phyloP scores from a whole-genome alignment of 2,113 vertebrate genomes.

The Lampris megalopsis region DNA sequence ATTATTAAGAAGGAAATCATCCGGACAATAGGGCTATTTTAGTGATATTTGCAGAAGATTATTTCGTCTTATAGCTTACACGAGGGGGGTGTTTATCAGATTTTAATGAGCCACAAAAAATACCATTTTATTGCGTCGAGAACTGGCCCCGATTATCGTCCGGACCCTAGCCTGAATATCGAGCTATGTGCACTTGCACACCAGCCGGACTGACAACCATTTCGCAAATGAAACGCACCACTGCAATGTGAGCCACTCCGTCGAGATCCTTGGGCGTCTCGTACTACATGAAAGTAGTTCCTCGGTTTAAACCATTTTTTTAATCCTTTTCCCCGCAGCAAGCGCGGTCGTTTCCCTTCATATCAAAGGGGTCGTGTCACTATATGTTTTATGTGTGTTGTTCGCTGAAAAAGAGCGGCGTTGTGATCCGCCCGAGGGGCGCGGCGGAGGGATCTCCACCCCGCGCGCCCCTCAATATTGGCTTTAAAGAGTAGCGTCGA shows the following conservation, averaged over 20 bases:
- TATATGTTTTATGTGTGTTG: neutral
- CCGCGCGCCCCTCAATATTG: neutral
- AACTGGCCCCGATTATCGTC: no score
- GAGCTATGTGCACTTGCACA: no score
- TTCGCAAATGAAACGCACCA: neutral
- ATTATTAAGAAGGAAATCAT: no score
- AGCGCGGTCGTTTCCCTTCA: neutral
- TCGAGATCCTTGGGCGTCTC: slow-evolving; percentile 55
- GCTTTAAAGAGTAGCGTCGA: slow-evolving; percentile 19
- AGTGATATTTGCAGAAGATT: no score
- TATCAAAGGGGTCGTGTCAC: neutral
- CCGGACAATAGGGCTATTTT: no score
- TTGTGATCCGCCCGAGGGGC: neutral
- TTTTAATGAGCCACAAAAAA: no score
- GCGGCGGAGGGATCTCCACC: slow-evolving; percentile 15
- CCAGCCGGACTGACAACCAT: neutral
- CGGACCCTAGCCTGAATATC: no score
- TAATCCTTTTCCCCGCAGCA: neutral
- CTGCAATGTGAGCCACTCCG: neutral
- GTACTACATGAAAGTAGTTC: slow-evolving; percentile 70
- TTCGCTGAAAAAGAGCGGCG: neutral
- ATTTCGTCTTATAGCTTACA: no score
- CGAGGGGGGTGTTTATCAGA: no score
- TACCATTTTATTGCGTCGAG: no score
- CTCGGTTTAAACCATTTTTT: neutral